Percentiles rank a stretch among this genome's conserved stretches.
Evolutionary conservation across 2,113 vertebrate genomes (phyloP).

Genomic region (Podarcis muralis): DNA sequence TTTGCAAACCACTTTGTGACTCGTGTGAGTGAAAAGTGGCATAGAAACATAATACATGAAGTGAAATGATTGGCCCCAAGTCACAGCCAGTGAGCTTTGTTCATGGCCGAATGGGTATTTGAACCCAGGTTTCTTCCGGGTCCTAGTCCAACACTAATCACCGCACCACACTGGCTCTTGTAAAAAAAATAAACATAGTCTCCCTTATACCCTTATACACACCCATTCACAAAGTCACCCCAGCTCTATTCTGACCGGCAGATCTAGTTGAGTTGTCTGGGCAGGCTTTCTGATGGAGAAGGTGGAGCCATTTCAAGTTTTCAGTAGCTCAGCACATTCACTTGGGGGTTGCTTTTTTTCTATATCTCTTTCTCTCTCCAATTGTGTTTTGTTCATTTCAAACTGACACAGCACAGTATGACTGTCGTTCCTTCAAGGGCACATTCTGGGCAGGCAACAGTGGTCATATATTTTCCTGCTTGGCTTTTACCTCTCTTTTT

Average conservation of each 20-base stretch:
- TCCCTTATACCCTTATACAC: too few species aligned
- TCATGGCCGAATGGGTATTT: too few species aligned
- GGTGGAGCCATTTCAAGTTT: neutral
- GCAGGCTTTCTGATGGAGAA: neutral
- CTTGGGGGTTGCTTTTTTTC: constrained; percentile 11
- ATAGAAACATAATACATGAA: too few species aligned
- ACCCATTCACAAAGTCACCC: neutral
- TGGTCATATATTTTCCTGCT: constrained; percentile 18
- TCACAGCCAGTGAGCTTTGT: too few species aligned
- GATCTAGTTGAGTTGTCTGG: neutral
- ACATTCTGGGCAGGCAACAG: constrained; percentile 12
- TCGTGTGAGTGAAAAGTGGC: too few species aligned
- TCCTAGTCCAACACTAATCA: too few species aligned
- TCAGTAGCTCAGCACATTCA: neutral
- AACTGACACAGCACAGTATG: constrained; percentile 39
- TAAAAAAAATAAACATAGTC: too few species aligned
- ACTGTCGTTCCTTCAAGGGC: constrained; percentile 33
- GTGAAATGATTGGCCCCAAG: too few species aligned
- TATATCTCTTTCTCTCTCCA: neutral
- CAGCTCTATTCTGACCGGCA: neutral
- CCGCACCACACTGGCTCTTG: too few species aligned
- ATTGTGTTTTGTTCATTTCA: constrained; percentile 42
- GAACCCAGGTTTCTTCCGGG: too few species aligned
- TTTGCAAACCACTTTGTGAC: too few species aligned
- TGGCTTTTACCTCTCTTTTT: constrained; percentile 44